Conservation (phyloP, 2,113 vertebrate genomes). For the Neolamprologus sp. region DNA sequence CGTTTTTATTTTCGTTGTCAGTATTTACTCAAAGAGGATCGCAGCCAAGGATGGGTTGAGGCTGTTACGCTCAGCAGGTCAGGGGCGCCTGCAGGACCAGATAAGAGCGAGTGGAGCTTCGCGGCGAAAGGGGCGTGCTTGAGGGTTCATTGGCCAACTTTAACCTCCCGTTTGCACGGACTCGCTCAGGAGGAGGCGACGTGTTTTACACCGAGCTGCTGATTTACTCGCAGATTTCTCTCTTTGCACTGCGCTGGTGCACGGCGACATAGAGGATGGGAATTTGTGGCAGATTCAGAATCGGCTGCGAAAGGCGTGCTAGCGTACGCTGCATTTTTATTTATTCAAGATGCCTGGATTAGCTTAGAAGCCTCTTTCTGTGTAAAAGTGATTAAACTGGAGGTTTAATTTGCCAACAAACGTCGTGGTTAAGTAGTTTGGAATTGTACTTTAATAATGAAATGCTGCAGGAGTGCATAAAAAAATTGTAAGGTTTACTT, state of each 20-base stretch:
- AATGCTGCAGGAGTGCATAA: background rate
- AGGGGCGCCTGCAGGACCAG: background rate
- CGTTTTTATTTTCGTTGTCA: background rate
- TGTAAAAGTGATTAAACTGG: background rate
- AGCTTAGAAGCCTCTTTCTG: accelerated
- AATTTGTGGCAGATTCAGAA: background rate
- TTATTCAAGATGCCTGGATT: background rate
- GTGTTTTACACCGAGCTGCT: background rate
- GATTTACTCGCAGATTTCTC: background rate
- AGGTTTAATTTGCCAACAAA: background rate
- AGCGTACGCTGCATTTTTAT: accelerated
- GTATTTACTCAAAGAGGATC: background rate
- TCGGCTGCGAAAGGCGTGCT: accelerated
- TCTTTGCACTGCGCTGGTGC: background rate
- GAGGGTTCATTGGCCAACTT: background rate
- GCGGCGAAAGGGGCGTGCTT: background rate
- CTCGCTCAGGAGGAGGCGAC: background rate
- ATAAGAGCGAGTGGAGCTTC: conserved; percentile 17
- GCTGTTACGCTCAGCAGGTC: background rate
- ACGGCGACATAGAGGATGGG: background rate
- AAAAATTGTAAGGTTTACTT: accelerated
- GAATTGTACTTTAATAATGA: background rate
- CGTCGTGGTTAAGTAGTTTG: background rate
- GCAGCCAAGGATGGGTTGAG: background rate
- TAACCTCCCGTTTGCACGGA: background rate